Evolutionary conservation across 2,888 invertebrate genomes (phyloP), one percentile per base, ranked within the genome.

Genomic region (Philopedon plagiatum): DNA sequence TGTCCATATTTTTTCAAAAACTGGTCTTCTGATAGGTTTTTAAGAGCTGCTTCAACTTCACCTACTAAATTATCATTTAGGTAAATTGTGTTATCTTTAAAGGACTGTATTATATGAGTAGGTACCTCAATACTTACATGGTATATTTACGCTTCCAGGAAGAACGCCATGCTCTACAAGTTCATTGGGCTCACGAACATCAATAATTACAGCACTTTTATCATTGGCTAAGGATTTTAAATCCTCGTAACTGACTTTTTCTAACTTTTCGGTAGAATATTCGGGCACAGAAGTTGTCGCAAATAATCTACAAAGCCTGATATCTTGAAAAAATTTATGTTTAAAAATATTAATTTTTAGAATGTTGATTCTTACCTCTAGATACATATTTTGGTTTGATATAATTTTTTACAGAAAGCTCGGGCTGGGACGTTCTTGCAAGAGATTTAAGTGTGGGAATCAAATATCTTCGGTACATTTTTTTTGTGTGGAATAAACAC

Each of bases 111-210:
- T n/a, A n/a, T n/a, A n/a, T n/a, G n/a, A n/a, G n/a, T n/a, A n/a
- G n/a, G n/a, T n/a, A n/a, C n/a, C n/a, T n/a, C n/a, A n/a, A 34
- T 26, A 76, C 76, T 88, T 87, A 91, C 94, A 87, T 77, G 94
- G 93, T 83, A 94, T 93, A 80, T 94, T 93, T 62, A 93, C 88
- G 80, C 92, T 92, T 64, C 90, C 90, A 37, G 94, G 94, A 71
- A 94, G 89, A 79, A 87, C 86, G 2, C 94, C 94, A 76, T 90
- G 89, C 81, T 92, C 90, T 73, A 88, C 84, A 8, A 94, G 83
- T 85, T 94, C 94, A 9, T 88, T 84, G 29, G 92, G 92, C 81
- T 94, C 93, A 76, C 94, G 89, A 0, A 94, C 94, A 86, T 94
- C 94, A 73, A 95, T 88, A 23, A 94, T 88, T 13, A 91, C 79